These are phyloP conservation scores for Danio jaintianensis DNA, from an alignment of 2,797 vertebrate genomes.

Conservation along the genomic window DNA sequence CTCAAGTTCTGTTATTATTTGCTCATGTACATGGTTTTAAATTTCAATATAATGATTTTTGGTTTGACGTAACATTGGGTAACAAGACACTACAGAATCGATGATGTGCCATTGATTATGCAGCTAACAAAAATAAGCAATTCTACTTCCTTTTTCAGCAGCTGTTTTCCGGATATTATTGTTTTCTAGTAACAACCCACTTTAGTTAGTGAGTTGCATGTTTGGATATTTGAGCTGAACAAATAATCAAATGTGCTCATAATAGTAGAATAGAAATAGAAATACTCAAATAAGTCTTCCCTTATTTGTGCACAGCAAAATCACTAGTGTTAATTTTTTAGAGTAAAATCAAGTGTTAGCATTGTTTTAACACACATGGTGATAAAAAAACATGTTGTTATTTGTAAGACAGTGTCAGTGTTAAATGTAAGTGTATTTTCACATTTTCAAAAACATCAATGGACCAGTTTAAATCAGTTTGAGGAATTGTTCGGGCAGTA, in stretches of 20 bases:
- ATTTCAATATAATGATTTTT: neutral
- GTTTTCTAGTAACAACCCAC: neutral
- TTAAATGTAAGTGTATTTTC: too few species aligned
- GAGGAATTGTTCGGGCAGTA: too few species aligned
- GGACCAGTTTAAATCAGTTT: too few species aligned
- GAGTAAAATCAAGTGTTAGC: too few species aligned
- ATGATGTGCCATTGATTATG: neutral
- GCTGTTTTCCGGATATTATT: neutral
- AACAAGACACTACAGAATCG: neutral
- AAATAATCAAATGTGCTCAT: neutral
- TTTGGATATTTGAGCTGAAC: neutral
- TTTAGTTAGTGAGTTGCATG: too few species aligned
- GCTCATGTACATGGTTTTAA: neutral
- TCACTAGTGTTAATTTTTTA: too few species aligned
- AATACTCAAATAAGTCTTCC: too few species aligned
- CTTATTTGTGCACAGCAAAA: too few species aligned
- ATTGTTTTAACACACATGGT: slow-evolving; percentile 13
- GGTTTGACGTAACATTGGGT: neutral
- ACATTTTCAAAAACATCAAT: slow-evolving; percentile 8
- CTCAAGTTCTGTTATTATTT: neutral
- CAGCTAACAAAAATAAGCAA: neutral
- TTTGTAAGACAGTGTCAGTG: slow-evolving; percentile 2
- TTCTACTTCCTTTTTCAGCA: neutral
- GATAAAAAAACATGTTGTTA: slow-evolving; percentile 5
- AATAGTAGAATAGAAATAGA: too few species aligned